Evolutionary conservation across 2,113 vertebrate species (phyloP).

Genomic region (Hippoglossus stenolepis): DNA sequence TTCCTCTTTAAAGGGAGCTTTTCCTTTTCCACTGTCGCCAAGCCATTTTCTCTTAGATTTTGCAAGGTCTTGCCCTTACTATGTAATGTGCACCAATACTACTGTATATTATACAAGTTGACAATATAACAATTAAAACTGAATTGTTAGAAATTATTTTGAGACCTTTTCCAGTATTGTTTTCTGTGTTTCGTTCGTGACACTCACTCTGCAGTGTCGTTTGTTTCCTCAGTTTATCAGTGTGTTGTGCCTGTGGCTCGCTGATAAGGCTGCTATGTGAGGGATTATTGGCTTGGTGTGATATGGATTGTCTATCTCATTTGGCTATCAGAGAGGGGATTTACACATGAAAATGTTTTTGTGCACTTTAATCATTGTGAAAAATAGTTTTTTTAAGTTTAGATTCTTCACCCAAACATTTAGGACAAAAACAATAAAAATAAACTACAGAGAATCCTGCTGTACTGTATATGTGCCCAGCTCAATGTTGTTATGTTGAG

Average conservation of each 20-base stretch:
- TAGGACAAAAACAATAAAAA: too few species aligned
- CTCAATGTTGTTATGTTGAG: too few species aligned
- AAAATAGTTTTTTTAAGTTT: too few species aligned
- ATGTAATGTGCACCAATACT: too few species aligned
- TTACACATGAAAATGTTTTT: background rate
- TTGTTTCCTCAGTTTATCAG: slow-evolving; percentile 53
- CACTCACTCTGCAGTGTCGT: slow-evolving; percentile 49
- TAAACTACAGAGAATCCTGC: too few species aligned
- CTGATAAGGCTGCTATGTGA: slow-evolving; percentile 58
- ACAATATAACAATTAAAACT: background rate
- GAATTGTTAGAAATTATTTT: background rate
- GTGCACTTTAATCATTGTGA: too few species aligned
- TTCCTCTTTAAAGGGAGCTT: background rate
- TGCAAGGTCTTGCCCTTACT: too few species aligned
- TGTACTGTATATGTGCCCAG: too few species aligned
- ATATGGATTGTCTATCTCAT: slow-evolving; percentile 34
- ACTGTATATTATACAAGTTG: background rate
- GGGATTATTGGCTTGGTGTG: slow-evolving; percentile 30
- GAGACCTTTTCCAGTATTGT: background rate
- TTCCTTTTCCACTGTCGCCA: too few species aligned
- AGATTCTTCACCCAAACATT: too few species aligned
- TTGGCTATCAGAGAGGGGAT: background rate
- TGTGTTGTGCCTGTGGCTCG: background rate
- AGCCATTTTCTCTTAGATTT: background rate
- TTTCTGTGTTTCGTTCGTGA: slow-evolving; percentile 33